Evolutionary conservation across 2,113 vertebrate species (phyloP), one percentile per base, ranked within the genome.

Genomic region (Gulo gulo): DNA sequence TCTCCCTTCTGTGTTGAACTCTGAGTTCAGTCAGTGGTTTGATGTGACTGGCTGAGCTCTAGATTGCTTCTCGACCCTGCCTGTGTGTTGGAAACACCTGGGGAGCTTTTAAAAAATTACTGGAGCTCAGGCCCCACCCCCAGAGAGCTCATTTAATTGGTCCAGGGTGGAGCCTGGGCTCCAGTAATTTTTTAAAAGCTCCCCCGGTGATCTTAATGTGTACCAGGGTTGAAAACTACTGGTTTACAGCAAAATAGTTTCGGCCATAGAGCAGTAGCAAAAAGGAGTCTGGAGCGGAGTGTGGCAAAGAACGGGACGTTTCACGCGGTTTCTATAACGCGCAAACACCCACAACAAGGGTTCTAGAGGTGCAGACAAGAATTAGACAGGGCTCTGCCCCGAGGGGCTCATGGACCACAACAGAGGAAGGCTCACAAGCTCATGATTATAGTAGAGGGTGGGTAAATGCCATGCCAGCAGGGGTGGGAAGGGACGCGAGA

Each of bases 151-250:
- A 52, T 96, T 98, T 98, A 98, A 98, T 98, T 97, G 97, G 95
- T 97, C 97, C 86, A 84, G 89, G 86, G 92, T 98, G 94, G 94
- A 96, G 86, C 39, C 57, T 97, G 95, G 97, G 89, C 61, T 94
- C 94, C 67, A 96, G 86, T 97, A 97, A 98, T 97, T 97, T 97
- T 98, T 98, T 63, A 96, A 98, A 97, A 94, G 95, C 47, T 98
- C 97, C 98, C 98, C 26, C 50, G 94, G 82, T 96, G 94, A 96
- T 95, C 97, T 97, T 98, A 97, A 96, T 84, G 89, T 95, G 95
- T 93, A 94, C 74, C 92, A 90, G 94, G 94, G 83, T 95, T 97
- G 96, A 95, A 96, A 97, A 97, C 97, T 96, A 97, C 92, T 94
- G 94, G 88, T 95, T 97, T 96, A 96, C 34, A 88, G 92, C n/a